Evolutionary conservation across 2,888 invertebrate species (phyloP), one percentile per base, ranked within the genome.

Genomic region (Strigamia crassipes): DNA sequence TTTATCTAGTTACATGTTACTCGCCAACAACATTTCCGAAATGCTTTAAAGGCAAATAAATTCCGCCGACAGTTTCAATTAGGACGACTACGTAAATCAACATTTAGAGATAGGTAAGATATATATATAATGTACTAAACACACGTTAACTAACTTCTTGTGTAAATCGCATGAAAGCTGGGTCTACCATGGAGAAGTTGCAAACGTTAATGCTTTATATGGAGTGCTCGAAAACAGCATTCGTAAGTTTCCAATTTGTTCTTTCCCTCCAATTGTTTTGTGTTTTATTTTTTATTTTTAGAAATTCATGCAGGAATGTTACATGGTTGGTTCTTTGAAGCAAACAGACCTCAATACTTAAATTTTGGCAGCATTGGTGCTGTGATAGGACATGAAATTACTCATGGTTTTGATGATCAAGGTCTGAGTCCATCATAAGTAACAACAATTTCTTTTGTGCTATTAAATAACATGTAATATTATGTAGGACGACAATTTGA

Each of bases 211-310:
- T 87, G 95, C 95, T 3, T 95, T 93, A 89, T 95, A 95, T 87
- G 94, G 94, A 0, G 92, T 94, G 0, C 91, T 94, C 82, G 94
- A 94, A 88, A 95, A 95, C 88, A 94, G 94, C 86, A 95, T 95
- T 84, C 94, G 94, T 95, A 90, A 92, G 93, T 92, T 80, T 56
- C 18, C 3, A 38, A 27, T 27, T 2, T 27, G 27, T 27, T 27
- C 27, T 27, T 27, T 3, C 1, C 1, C 27, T 1, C 27, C 27
- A 27, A 27, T 2, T 3, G 3, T 2, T 1, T 27, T 3, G 27
- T 27, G 3, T 2, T 3, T 27, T 27, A 2, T 27, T 27, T 82
- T 66, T 18, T 13, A 2, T 2, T 85, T 87, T 83, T 85, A 89
- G 87, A 87, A 51, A 87, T 87, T 83, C 87, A 87, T 1, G 87